Percentiles rank a stretch among this genome's conserved stretches.
Evolutionary conservation across 2,113 vertebrate species (phyloP).

Genomic region (Psittacula cyanocephala): DNA sequence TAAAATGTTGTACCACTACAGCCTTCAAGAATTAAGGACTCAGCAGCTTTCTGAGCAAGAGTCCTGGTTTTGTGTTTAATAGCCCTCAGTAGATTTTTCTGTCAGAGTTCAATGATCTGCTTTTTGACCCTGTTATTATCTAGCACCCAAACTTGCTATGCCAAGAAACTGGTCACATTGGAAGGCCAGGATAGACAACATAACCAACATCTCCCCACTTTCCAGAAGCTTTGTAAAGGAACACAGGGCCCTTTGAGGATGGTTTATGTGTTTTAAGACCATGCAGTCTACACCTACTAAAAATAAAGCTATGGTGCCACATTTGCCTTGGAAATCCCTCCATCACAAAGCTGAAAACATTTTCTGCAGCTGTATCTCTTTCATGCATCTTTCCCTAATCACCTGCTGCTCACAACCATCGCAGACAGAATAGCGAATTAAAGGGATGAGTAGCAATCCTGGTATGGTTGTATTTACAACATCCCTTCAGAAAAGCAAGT

Average conservation of each 20-base stretch:
- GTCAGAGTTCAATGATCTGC: background rate
- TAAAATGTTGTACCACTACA: background rate
- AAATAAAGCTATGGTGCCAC: background rate
- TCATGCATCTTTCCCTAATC: background rate
- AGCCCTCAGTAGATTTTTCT: background rate
- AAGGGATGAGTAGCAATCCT: fast-evolving
- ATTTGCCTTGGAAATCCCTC: background rate
- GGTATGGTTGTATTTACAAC: background rate
- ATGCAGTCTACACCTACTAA: background rate
- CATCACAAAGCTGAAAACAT: background rate
- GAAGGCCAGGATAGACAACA: background rate
- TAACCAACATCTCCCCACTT: background rate
- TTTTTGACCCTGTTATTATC: background rate
- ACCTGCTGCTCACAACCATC: background rate
- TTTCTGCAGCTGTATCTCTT: background rate
- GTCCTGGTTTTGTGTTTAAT: background rate
- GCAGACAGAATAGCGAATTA: background rate
- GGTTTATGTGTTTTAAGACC: background rate
- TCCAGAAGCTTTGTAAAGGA: background rate
- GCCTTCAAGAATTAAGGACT: background rate
- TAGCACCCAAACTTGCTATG: background rate
- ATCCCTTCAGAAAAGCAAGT: background rate
- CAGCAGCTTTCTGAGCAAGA: background rate
- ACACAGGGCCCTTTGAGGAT: background rate
- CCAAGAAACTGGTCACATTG: fast-evolving